Evolutionary conservation across 1,140 invertebrate species (phyloP), one percentile per base, ranked within the genome.

Genomic region (Temnothorax nylanderi): DNA sequence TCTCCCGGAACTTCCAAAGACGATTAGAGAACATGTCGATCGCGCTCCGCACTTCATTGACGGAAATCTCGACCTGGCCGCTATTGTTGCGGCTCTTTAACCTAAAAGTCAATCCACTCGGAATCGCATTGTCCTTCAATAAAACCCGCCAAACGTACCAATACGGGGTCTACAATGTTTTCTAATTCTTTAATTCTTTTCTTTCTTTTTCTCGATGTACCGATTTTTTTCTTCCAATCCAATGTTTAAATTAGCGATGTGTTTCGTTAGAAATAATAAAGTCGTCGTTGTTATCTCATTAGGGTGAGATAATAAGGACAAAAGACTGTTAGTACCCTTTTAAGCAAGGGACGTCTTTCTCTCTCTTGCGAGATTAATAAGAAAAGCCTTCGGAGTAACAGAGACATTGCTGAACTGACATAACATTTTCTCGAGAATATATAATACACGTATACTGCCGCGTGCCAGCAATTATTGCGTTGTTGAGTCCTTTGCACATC

Each of bases 281-380:
- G 21, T 69, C 56, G 87, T 75, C 56, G 56, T 86, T 81, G 87
- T 88, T 89, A 89, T 89, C 85, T 89, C 87, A 81, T 89, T 89
- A 89, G 69, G 34, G 8, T 41, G 54, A 62, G 69, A 86, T 51
- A 71, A 69, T 60, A 74, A 69, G 69, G 11, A 37, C 16, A 26
- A 49, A 62, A 37, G 21, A 49, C 16, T 60, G 69, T 44, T 41
- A 47, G 41, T 47, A 47, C 65, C 72, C 74, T 89, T 89, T 89
- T 90, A 84, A 90, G 78, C 77, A 51, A 13, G 85, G 60, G 77
- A 89, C 65, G 74, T 89, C 81, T 60, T 75, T 75, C 41, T 47
- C 41, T 75, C 54, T 47, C 41, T 84, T 51, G 85, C 49, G 72
- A 77, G 76, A 89, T 90, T 90, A 90, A 90, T 71, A 56, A 71